Evolutionary conservation across 2,113 vertebrate species (phyloP).

Genomic region (Collichthys lucidus): DNA sequence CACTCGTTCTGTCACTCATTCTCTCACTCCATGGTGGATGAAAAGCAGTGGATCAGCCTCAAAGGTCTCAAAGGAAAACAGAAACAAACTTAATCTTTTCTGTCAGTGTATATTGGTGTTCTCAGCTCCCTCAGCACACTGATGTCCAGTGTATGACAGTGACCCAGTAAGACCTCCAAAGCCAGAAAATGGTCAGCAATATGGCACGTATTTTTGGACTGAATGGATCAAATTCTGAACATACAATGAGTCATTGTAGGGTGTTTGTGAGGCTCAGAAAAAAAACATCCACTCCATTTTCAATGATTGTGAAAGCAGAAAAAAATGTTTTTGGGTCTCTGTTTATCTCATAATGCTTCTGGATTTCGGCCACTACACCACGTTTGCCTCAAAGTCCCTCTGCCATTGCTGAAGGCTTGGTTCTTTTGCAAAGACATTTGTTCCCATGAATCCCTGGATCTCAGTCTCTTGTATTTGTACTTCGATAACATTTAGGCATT

Average conservation of each 20-base stretch:
- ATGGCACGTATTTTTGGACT: not conserved
- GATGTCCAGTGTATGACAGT: not conserved
- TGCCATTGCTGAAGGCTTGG: not conserved
- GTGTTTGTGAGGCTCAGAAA: not conserved
- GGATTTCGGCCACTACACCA: not conserved
- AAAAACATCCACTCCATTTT: not conserved
- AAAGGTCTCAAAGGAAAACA: not conserved
- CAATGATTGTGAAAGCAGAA: not conserved
- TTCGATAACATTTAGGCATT: not conserved
- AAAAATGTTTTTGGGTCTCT: too few relatives aligned
- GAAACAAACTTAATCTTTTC: not conserved
- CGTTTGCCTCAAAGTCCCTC: not conserved
- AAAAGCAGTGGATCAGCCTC: not conserved
- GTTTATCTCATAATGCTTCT: not conserved
- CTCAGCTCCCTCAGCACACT: not conserved
- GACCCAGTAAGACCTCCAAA: not conserved
- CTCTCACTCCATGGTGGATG: not conserved
- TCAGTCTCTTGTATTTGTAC: not conserved
- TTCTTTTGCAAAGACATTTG: not conserved
- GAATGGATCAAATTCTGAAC: not conserved
- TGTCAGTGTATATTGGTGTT: not conserved
- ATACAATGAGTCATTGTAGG: not conserved
- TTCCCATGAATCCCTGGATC: not conserved
- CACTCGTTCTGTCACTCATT: conserved; percentile 25
- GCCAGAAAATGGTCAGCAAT: not conserved